Evolutionary conservation across 2,888 invertebrate genomes (phyloP).

Genomic region (Drosophila percnosoma): DNA sequence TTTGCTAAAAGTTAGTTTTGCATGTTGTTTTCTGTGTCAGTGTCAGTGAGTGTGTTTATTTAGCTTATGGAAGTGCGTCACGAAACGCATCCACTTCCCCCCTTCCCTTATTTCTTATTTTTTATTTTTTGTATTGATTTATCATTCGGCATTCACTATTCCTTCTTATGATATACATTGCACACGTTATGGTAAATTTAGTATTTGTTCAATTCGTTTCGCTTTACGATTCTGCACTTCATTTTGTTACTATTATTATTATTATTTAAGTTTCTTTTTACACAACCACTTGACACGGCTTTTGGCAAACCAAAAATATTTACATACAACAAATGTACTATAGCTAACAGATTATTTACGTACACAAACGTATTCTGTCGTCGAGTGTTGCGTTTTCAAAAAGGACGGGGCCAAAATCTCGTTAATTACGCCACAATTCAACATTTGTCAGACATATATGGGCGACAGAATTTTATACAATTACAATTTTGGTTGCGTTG

Average conservation of each 20-base stretch:
- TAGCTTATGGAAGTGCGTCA: constrained; percentile 33
- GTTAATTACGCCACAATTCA: constrained; percentile 18
- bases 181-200: constrained; percentile 52
- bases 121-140: constrained; percentile 25
- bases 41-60: constrained; percentile 15
- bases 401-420: constrained; percentile 24
- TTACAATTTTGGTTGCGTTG: constrained; percentile 32
- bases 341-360: neutral
- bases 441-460: constrained; percentile 33
- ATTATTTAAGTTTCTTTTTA: constrained; percentile 40
- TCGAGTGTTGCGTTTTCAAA: neutral
- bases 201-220: constrained; percentile 31
- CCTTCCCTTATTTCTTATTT: constrained; percentile 14
- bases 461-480: constrained; percentile 41
- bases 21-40: constrained; percentile 31
- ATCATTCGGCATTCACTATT: constrained; percentile 21
- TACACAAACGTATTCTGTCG: neutral
- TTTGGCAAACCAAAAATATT: constrained; percentile 62
- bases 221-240: constrained; percentile 17
- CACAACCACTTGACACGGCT: constrained; percentile 67
- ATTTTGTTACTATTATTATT: constrained; percentile 24
- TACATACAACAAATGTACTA: neutral
- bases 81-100: constrained; percentile 26
- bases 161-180: constrained; percentile 54
- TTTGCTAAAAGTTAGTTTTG: constrained; percentile 68